Evolutionary conservation across 2,888 invertebrate species (phyloP), one percentile per base, ranked within the genome.

Genomic region (Salticus scenicus): DNA sequence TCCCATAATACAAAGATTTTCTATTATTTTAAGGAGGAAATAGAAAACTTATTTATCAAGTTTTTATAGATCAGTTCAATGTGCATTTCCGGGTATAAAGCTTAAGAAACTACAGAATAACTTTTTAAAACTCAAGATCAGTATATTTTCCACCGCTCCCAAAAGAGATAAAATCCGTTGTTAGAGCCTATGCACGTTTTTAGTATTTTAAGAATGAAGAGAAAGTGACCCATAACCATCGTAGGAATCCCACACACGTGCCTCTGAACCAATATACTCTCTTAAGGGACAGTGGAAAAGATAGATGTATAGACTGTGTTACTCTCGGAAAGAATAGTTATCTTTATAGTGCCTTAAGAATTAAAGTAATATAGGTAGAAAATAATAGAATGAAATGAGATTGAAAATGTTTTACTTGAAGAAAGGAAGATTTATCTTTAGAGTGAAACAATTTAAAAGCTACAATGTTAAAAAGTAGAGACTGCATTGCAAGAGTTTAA

Each of bases 181-280:
- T 69, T 28, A 33, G 69, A 74, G 80, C 80, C 67, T 42, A 74
- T 67, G 80, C 80, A 81, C 80, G 80, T 81, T 69, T 74, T 81
- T 41, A 73, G 67, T 73, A 27, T 41, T 27, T 69, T 73, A 74
- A 72, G 67, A 81, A 81, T 69, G 57, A 64, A n/a, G 31, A 63
- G 70, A 33, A 75, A 30, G 42, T 41, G 67, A 37, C 27, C 37
- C 41, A 69, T n/a, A 27, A 28, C 42, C 41, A 57, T 75, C 75
- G 75, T 75, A 82, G 75, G 64, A 47, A 74, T 70, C 75, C 75
- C 31, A 64, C 57, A 82, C 81, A 82, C 81, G 75, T 71, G 63
- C 70, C 42, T 41, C 75, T 30, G 27, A 51, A 69, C 73, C 41
- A 51, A 81, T 81, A 74, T 67, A 41, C 37, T 33, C 31, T 33